Evolutionary conservation across 2,888 invertebrate species (phyloP).

Genomic region (Chaetoderma sp.): DNA sequence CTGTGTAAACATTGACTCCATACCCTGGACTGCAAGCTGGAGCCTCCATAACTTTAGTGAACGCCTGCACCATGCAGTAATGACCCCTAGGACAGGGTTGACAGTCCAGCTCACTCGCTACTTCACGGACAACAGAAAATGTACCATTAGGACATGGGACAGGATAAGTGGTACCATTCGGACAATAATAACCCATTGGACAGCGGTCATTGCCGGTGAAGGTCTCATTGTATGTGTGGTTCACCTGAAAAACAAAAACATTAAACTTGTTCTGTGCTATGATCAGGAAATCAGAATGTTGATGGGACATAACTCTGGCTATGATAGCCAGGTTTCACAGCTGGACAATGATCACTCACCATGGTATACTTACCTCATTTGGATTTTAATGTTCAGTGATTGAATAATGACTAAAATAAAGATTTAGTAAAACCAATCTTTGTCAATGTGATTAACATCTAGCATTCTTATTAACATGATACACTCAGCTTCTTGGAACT

Average conservation of each 20-base stretch:
- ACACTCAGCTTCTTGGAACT: too few species aligned
- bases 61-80: slow-evolving; percentile 63
- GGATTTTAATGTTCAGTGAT: too few species aligned
- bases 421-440: too few species aligned
- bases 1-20: too few species aligned
- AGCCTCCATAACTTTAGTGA: slow-evolving; percentile 48
- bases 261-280: too few species aligned
- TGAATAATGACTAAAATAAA: too few species aligned
- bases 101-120: slow-evolving; percentile 52
- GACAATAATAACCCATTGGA: slow-evolving; percentile 65
- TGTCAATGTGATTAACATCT: too few species aligned
- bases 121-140: slow-evolving; percentile 53
- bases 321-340: too few species aligned
- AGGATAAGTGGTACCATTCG: slow-evolving; percentile 59
- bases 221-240: slow-evolving; percentile 46
- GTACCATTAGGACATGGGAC: slow-evolving; percentile 63
- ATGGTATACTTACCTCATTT: too few species aligned
- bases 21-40: slow-evolving; percentile 50
- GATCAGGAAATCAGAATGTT: not conserved
- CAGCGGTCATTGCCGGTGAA: slow-evolving; percentile 65
- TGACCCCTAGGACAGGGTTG: slow-evolving; percentile 59
- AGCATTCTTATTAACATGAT: too few species aligned
- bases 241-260: slow-evolving; percentile 43
- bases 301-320: too few species aligned
- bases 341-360: too few species aligned